A percentile compares a stretch with the other conserved stretches of the same genome.
phyloP scores from a whole-genome alignment of 2,888 invertebrate genomes.

The Zaprionus obscuricornis region DNA sequence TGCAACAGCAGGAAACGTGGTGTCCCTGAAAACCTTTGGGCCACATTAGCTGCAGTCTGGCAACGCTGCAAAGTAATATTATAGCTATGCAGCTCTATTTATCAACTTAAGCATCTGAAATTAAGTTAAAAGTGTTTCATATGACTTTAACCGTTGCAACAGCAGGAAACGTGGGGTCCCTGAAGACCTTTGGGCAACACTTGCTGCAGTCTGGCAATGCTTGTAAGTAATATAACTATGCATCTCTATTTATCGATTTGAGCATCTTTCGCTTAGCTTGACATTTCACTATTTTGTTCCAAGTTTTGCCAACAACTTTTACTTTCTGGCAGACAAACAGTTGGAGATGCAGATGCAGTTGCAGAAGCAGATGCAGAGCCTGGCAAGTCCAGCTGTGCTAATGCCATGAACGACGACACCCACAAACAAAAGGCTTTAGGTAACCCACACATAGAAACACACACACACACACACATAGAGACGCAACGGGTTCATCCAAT shows the following conservation, averaged over 20 bases:
- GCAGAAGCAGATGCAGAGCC: not conserved
- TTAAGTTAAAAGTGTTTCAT: too few relatives aligned
- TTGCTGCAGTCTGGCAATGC: conserved; percentile 16
- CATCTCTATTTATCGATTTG: too few relatives aligned
- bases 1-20: too few relatives aligned
- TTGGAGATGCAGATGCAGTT: conserved; percentile 19
- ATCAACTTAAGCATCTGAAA: too few relatives aligned
- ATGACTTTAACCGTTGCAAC: too few relatives aligned
- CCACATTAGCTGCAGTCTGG: too few relatives aligned
- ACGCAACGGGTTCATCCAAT: conserved; percentile 70
- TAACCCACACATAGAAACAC: conserved; percentile 48
- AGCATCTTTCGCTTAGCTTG: too few relatives aligned
- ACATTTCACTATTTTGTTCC: conserved; percentile 36
- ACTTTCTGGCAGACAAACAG: conserved; percentile 53
- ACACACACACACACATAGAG: conserved; percentile 44
- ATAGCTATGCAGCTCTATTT: too few relatives aligned
- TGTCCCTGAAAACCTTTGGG: too few relatives aligned
- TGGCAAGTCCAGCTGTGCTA: conserved; percentile 38
- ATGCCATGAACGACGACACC: conserved; percentile 43
- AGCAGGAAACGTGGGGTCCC: too few relatives aligned
- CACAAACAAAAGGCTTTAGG: conserved; percentile 28
- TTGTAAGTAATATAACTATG: conserved; percentile 20
- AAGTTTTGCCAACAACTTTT: conserved; percentile 61
- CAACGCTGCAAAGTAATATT: too few relatives aligned
- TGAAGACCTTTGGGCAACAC: too few relatives aligned